phyloP scores from a whole-genome alignment of 2,888 invertebrate species.

The Bruchidius siliquastri region DNA sequence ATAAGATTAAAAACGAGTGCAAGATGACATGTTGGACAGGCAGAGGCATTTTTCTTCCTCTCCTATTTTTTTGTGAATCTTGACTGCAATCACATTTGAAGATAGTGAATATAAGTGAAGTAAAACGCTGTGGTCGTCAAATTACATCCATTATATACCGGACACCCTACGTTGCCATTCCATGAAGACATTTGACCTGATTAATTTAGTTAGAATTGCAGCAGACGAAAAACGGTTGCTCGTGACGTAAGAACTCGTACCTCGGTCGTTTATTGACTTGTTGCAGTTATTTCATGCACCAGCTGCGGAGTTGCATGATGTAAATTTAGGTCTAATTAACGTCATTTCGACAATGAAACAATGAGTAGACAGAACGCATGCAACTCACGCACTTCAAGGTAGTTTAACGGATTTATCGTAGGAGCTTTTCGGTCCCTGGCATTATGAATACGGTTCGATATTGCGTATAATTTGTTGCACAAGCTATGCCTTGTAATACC shows the following conservation, averaged over 20 bases:
- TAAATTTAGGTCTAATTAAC: not conserved
- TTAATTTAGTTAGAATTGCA: not conserved
- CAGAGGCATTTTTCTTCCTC: no score
- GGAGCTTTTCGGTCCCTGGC: not conserved
- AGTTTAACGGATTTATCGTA: not conserved
- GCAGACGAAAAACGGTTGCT: not conserved
- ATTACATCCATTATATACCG: no score
- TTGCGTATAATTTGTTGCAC: not conserved
- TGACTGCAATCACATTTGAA: no score
- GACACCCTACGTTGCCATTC: not conserved
- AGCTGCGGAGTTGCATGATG: not conserved
- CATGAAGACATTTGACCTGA: not conserved
- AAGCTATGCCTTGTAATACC: not conserved
- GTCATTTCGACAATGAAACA: not conserved
- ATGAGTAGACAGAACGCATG: not conserved
- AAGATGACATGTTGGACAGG: no score
- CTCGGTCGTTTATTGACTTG: not conserved
- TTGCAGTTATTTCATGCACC: not conserved
- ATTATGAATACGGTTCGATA: not conserved
- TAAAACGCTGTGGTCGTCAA: no score
- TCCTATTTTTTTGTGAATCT: no score
- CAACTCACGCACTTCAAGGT: not conserved
- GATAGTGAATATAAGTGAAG: no score
- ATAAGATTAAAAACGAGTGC: no score
- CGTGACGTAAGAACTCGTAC: not conserved